These are phyloP conservation scores for Linnaemya tessellans DNA, from an alignment of 2,888 invertebrate genomes.

Conservation along the genomic window DNA sequence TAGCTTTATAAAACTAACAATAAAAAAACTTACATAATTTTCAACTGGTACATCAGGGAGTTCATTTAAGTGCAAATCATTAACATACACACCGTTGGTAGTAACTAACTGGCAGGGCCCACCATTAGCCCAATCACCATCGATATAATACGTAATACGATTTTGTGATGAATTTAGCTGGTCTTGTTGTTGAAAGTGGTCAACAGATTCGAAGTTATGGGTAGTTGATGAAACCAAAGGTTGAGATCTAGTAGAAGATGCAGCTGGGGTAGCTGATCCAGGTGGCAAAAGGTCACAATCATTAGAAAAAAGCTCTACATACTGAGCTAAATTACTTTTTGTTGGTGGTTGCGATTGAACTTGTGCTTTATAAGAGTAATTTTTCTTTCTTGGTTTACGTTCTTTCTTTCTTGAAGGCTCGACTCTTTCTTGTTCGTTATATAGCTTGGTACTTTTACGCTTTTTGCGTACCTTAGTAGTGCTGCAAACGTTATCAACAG, in stretches of 20 bases:
- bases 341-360: slow-evolving; percentile 50
- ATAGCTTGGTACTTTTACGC: slow-evolving; percentile 32
- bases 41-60: slow-evolving; percentile 71
- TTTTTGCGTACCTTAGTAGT: slow-evolving; percentile 49
- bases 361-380: background rate
- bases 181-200: slow-evolving; percentile 44
- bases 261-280: slow-evolving; percentile 73
- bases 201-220: slow-evolving; percentile 72
- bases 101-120: slow-evolving; percentile 65
- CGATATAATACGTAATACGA: slow-evolving; percentile 74
- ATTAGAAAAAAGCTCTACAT: slow-evolving; percentile 75
- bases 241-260: slow-evolving; percentile 73
- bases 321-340: slow-evolving; percentile 76
- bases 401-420: slow-evolving; percentile 74
- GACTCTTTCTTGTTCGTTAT: slow-evolving; percentile 16
- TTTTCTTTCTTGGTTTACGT: slow-evolving; percentile 68
- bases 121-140: slow-evolving; percentile 75
- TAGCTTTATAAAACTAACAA: no score
- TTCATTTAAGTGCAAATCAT: slow-evolving; percentile 38
- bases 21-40: slow-evolving; percentile 73
- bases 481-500: background rate
- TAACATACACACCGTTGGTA: slow-evolving; percentile 61
- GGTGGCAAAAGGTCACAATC: slow-evolving; percentile 64
- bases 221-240: slow-evolving; percentile 76
- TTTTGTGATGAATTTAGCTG: slow-evolving; percentile 17